These are phyloP conservation scores for Tipula confusa DNA, from an alignment of 2,888 invertebrate genomes.

Conservation along the genomic window DNA sequence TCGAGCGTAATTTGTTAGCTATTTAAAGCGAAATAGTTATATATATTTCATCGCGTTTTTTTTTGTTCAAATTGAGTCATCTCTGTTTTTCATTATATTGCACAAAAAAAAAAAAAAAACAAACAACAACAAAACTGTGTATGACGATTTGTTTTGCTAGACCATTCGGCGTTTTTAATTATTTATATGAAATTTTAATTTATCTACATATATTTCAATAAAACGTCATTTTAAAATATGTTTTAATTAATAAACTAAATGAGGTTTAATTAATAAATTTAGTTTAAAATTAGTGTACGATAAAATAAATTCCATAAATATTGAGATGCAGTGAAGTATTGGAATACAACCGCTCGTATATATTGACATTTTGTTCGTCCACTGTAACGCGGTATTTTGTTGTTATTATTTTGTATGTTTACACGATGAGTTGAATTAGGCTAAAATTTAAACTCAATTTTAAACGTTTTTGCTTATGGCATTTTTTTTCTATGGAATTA, in stretches of 20 bases:
- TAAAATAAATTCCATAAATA: neutral
- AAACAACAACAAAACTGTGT: neutral
- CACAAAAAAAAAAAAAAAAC: neutral
- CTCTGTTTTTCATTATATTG: neutral
- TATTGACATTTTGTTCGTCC: neutral
- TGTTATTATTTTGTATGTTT: neutral
- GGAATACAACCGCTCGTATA: neutral
- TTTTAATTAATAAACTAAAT: neutral
- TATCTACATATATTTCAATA: neutral
- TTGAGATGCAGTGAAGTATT: neutral
- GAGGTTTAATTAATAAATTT: neutral
- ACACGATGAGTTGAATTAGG: neutral
- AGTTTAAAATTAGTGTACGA: no score
- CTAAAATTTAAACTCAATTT: neutral
- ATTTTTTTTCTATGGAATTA: no score
- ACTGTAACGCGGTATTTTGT: neutral
- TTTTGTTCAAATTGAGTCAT: neutral
- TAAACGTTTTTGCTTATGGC: no score
- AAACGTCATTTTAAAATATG: neutral
- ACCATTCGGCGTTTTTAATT: conserved; percentile 20
- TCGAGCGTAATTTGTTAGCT: neutral
- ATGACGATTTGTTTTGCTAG: neutral
- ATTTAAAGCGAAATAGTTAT: neutral
- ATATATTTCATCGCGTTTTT: neutral
- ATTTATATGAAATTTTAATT: neutral